A percentile compares a stretch with the other conserved stretches of the same genome.
Conservation (phyloP, 2,888 invertebrate species). For the Crossocerus cetratus region DNA sequence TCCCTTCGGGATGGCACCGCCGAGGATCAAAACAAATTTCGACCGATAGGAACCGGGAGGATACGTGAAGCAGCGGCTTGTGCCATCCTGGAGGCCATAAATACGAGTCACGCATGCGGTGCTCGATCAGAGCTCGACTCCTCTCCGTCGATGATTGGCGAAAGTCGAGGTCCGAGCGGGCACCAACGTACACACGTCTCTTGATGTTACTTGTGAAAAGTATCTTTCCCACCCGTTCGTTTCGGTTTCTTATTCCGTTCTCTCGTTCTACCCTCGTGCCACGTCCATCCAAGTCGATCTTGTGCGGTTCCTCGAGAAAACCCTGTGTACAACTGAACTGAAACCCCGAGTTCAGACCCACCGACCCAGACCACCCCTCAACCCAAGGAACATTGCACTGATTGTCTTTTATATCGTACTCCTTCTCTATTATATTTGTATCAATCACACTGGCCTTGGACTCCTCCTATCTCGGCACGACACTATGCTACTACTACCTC, state of each 20-base stretch:
- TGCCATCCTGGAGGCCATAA: constrained; percentile 39
- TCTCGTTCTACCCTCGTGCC: constrained; percentile 41
- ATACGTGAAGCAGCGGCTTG: neutral
- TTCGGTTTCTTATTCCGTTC: constrained; percentile 31
- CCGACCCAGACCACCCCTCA: constrained; percentile 9
- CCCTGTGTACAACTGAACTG: constrained; percentile 10
- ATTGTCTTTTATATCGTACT: constrained; percentile 76
- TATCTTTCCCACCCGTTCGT: constrained; percentile 17
- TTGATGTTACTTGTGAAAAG: constrained; percentile 28
- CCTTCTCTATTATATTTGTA: constrained; percentile 77
- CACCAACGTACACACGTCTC: constrained; percentile 19
- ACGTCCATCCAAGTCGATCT: constrained; percentile 28
- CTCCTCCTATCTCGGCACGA: constrained; percentile 77
- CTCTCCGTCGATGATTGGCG: constrained; percentile 20
- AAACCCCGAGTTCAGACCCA: constrained; percentile 7
- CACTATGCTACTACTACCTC: constrained; percentile 75
- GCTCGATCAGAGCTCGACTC: constrained; percentile 4
- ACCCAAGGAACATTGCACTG: constrained; percentile 67
- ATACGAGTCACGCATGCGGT: constrained; percentile 48
- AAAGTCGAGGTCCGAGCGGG: constrained; percentile 23
- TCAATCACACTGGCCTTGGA: constrained; percentile 77
- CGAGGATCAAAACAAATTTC: neutral
- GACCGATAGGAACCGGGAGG: neutral
- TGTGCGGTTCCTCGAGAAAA: constrained; percentile 18
- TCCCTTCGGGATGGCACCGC: constrained; percentile 38